Conservation (phyloP, 2,888 invertebrate genomes). For the Agonopterix alstromeriana region DNA sequence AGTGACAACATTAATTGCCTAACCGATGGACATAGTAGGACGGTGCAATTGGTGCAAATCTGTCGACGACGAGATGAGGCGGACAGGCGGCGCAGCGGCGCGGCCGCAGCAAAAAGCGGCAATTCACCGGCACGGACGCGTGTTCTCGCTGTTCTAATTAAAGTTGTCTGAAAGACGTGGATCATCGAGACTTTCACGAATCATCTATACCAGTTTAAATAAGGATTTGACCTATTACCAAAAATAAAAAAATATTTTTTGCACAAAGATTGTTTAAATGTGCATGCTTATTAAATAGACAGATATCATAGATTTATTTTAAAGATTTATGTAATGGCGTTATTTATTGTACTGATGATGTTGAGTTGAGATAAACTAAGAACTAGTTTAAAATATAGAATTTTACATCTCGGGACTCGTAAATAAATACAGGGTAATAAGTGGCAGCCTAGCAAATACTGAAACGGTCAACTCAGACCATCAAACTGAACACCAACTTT, state of each 20-base stretch:
- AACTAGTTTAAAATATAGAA: not conserved
- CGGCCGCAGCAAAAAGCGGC: slow-evolving; percentile 13
- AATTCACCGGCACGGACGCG: slow-evolving; percentile 12
- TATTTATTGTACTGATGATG: not conserved
- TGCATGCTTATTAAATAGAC: not conserved
- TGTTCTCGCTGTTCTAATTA: slow-evolving; percentile 22
- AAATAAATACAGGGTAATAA: too few relatives aligned
- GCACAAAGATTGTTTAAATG: too few relatives aligned
- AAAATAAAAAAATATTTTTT: too few relatives aligned
- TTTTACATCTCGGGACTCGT: too few relatives aligned
- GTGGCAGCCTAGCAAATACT: too few relatives aligned
- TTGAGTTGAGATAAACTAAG: not conserved
- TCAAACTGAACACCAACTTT: too few relatives aligned
- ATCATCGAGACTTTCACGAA: not conserved
- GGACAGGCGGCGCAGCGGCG: too few relatives aligned
- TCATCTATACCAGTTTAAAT: too few relatives aligned
- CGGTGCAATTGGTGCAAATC: slow-evolving; percentile 11
- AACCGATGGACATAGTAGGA: slow-evolving; percentile 6
- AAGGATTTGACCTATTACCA: too few relatives aligned
- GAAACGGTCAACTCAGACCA: too few relatives aligned
- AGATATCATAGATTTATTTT: too few relatives aligned
- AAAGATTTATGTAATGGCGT: not conserved
- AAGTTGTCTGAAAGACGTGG: slow-evolving; percentile 10
- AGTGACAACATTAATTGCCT: slow-evolving; percentile 3
- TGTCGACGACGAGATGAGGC: slow-evolving; percentile 5